These are phyloP conservation scores for Peromyscus leucopus DNA, from an alignment of 2,113 vertebrate species.

Conservation along the genomic window DNA sequence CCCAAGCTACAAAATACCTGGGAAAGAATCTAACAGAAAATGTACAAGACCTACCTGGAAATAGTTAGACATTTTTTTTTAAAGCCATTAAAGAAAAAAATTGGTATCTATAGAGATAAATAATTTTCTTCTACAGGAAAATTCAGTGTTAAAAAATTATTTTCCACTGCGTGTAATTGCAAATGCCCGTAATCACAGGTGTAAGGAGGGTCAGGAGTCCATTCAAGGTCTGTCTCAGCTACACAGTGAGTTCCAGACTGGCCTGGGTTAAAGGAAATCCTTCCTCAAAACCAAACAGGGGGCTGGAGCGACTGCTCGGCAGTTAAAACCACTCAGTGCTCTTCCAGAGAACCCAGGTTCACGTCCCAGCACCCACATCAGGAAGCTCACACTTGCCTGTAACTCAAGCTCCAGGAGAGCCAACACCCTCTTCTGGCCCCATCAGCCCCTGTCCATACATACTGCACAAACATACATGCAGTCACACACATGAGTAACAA, in stretches of 20 bases:
- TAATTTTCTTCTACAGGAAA: neutral
- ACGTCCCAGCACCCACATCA: neutral
- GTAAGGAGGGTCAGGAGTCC: neutral
- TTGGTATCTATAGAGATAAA: neutral
- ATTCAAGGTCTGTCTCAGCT: neutral
- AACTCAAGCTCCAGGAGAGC: neutral
- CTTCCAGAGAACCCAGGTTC: neutral
- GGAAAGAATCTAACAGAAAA: conserved; percentile 22
- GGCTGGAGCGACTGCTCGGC: neutral
- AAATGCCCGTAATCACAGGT: neutral
- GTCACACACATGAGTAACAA: neutral
- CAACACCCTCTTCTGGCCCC: neutral
- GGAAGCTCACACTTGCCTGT: neutral
- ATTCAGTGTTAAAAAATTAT: neutral
- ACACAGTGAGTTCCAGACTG: neutral
- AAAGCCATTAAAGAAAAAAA: conserved; percentile 7
- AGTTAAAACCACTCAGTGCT: neutral
- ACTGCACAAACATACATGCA: neutral
- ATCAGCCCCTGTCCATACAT: neutral
- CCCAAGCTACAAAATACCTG: neutral
- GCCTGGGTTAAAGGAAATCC: neutral
- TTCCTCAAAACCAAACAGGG: neutral
- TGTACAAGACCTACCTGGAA: neutral
- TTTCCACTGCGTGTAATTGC: neutral
- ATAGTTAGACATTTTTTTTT: conserved; percentile 34